Evolutionary conservation across 2,113 vertebrate species (phyloP).

Genomic region (Variabilichromis moorii): DNA sequence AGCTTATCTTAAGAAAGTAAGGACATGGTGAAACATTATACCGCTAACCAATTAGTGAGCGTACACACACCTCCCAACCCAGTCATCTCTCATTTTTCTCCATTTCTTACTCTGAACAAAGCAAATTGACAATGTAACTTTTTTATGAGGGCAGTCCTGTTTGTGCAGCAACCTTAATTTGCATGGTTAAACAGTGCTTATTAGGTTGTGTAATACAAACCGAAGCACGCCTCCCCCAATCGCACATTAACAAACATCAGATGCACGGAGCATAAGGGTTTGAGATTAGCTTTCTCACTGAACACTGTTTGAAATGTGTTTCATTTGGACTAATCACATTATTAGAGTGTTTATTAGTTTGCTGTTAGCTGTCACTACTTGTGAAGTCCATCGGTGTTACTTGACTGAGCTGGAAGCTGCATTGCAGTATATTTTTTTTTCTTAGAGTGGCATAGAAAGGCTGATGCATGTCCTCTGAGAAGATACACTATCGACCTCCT

Average conservation of each 20-base stretch:
- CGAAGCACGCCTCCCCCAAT: not conserved
- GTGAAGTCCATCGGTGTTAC: constrained; percentile 8
- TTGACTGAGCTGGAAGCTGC: constrained; percentile 40
- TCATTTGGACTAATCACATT: constrained; percentile 17
- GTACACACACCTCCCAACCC: not conserved
- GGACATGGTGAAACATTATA: constrained; percentile 12
- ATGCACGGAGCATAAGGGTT: constrained; percentile 13
- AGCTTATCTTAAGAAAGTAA: constrained; percentile 34
- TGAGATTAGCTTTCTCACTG: constrained; percentile 9
- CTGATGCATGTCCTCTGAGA: constrained; percentile 29
- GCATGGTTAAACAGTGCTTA: constrained; percentile 51
- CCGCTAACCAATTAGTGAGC: constrained; percentile 25
- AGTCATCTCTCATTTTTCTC: constrained; percentile 10
- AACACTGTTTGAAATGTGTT: constrained; percentile 9
- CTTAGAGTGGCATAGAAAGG: not conserved
- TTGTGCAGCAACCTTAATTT: constrained; percentile 35
- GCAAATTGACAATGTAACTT: constrained; percentile 21
- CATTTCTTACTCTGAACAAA: constrained; percentile 1
- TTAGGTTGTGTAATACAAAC: constrained; percentile 42
- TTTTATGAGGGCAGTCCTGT: constrained; percentile 1
- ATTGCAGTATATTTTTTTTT: constrained; percentile 37
- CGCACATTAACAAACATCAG: constrained; percentile 4
- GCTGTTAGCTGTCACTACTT: constrained; percentile 15
- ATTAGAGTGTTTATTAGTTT: constrained; percentile 1
- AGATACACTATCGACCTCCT: constrained; percentile 44